A percentile compares a stretch with the other conserved stretches of the same genome.
phyloP scores from a whole-genome alignment of 2,888 invertebrate species.

The Dryocosmus kuriphilus region DNA sequence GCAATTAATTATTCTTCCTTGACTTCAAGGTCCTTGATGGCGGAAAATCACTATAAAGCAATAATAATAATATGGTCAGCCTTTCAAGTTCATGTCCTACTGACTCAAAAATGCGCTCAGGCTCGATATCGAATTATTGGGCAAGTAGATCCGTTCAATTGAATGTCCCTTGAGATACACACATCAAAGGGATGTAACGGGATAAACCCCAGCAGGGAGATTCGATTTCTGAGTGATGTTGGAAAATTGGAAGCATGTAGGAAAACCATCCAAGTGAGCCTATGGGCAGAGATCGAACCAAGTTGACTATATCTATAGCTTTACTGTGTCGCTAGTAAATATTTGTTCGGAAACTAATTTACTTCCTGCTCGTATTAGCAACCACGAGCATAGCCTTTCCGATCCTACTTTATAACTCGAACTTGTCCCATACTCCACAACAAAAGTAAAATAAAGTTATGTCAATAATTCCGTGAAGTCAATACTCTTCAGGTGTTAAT shows the following conservation, averaged over 20 bases:
- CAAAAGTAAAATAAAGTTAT: neutral
- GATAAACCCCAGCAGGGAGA: slow-evolving; percentile 22
- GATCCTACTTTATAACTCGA: neutral
- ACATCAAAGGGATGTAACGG: slow-evolving; percentile 30
- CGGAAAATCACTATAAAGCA: neutral
- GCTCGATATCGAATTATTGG: neutral
- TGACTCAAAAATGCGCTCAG: neutral
- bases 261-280: slow-evolving; percentile 9
- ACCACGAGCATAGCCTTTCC: slow-evolving; percentile 19
- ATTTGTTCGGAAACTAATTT: slow-evolving; percentile 39
- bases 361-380: slow-evolving; percentile 29
- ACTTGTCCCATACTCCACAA: neutral
- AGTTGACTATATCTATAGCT: slow-evolving; percentile 4
- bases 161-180: neutral
- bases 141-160: slow-evolving; percentile 12
- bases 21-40: neutral
- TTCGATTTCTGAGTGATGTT: slow-evolving; percentile 31
- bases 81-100: neutral
- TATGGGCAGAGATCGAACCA: neutral
- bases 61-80: neutral
- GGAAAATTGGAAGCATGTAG: slow-evolving; percentile 26
- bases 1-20: too few species aligned
- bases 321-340: slow-evolving; percentile 17
- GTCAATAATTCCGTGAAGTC: neutral
- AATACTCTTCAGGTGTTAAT: neutral